phyloP scores from a whole-genome alignment of 2,113 vertebrate species.

The Rhodinocichla rosea region DNA sequence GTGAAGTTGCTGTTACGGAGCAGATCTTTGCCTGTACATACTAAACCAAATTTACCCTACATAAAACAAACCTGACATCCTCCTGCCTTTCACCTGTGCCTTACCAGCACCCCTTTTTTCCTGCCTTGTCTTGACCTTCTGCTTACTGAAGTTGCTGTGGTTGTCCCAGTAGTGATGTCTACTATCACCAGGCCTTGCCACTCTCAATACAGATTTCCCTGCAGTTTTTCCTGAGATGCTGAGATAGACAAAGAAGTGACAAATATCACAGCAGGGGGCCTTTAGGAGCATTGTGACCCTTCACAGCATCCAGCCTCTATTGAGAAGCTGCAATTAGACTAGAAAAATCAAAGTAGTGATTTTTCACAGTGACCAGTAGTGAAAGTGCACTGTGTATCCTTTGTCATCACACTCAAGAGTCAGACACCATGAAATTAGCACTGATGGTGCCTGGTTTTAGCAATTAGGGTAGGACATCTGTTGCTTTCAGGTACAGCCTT shows the following conservation, averaged over 20 bases:
- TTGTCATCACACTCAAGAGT: neutral
- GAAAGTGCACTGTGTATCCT: neutral
- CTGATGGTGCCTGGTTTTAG: neutral
- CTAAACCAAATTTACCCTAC: neutral
- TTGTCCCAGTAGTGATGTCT: neutral
- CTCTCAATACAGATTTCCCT: neutral
- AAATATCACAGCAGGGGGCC: neutral
- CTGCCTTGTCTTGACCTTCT: neutral
- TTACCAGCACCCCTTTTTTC: neutral
- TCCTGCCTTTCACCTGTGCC: neutral
- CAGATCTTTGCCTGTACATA: neutral
- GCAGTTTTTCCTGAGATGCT: neutral
- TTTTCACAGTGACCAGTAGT: neutral
- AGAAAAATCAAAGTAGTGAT: neutral
- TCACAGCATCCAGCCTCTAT: neutral
- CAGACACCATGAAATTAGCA: neutral
- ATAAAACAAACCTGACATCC: neutral
- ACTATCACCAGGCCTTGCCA: neutral
- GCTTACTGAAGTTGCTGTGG: neutral
- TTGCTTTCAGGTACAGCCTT: constrained; percentile 3
- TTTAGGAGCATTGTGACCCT: neutral
- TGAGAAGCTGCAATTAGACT: neutral
- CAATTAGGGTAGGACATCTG: neutral
- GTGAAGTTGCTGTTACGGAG: neutral
- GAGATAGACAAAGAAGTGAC: neutral